phyloP scores from a whole-genome alignment of 2,888 invertebrate species.

The Mylabris sibirica region DNA sequence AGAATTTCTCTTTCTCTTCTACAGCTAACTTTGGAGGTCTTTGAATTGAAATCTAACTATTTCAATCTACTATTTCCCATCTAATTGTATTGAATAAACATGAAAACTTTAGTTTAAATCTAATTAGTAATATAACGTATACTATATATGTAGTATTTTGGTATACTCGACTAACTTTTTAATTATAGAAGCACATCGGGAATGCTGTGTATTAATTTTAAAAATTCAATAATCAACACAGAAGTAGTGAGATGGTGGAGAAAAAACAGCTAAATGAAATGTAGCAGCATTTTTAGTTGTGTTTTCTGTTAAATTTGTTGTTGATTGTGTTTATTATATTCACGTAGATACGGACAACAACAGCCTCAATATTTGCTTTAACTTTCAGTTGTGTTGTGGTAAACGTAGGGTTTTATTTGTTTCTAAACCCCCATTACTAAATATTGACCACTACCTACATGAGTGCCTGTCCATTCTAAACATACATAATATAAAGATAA shows the following conservation, averaged over 20 bases:
- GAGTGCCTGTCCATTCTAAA: conserved; percentile 22
- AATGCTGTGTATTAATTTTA: conserved; percentile 21
- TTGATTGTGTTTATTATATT: neutral
- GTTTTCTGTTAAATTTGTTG: neutral
- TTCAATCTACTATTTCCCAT: neutral
- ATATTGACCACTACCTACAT: conserved; percentile 35
- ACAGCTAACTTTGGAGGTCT: neutral
- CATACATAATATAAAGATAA: conserved; percentile 22
- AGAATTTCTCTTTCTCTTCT: neutral
- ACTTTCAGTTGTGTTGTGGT: conserved; percentile 39
- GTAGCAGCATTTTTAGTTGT: neutral
- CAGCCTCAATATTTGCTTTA: conserved; percentile 33
- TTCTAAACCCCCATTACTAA: conserved; percentile 40
- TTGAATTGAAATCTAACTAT: neutral
- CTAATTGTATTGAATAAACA: conserved; percentile 22
- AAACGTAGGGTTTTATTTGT: conserved; percentile 38
- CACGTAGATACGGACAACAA: conserved; percentile 22
- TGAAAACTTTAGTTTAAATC: conserved; percentile 28
- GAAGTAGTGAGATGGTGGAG: neutral
- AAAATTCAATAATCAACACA: neutral
- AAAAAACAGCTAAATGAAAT: neutral
- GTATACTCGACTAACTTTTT: conserved; percentile 19
- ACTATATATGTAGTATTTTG: conserved; percentile 22
- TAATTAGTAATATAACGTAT: conserved; percentile 26
- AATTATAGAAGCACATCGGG: conserved; percentile 29